Evolutionary conservation across 2,113 vertebrate species (phyloP), one percentile per base, ranked within the genome.

Genomic region (Nesogale talazaci): DNA sequence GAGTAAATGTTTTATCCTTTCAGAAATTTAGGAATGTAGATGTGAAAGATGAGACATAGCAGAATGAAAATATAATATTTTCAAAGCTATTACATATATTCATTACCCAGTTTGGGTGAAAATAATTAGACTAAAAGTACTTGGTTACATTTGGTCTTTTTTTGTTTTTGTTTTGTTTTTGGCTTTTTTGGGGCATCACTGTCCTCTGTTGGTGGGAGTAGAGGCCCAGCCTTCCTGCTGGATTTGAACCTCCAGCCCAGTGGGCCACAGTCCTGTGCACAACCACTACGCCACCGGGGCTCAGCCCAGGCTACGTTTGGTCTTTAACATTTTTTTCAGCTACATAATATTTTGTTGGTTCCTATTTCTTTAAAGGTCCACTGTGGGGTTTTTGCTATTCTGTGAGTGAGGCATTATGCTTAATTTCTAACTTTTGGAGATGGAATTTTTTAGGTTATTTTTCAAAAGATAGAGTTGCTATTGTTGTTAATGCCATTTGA

Each of bases 1-100:
- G 96, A 92, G 93, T 81, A 70, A 15, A 79, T 86, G 91, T 97
- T 94, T 97, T 94, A 94, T 89, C 96, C 96, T 96, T 92, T 89
- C 94, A 81, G 76, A 78, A 69, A 69, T 93, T 90, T 88, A 82
- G 42, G 88, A 40, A 77, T n/a, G 74, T 52, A 15, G 42, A 27
- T 57, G 63, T 92, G 46, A 40, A 84, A 29, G 79, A 15, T 75
- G 34, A 42, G 46, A 46, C 14, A 74, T 16, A 63, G 56, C 74
- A 57, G 34, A 80, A 40, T 61, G 19, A 46, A 38, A 67, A 57
- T 59, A 36, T 34, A 23, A 8, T 74, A 36, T 67, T 57, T 56
- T 25, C 65, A 46, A 12, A 1, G 22, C 61, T 80, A 90, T 31
- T 57, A 42, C 2, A 20, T 19, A 36, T 2, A 40, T 81, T 82